Percentiles rank a stretch among this genome's conserved stretches.
Conservation (phyloP, 2,797 vertebrate species). For the Urophycis tenuis region DNA sequence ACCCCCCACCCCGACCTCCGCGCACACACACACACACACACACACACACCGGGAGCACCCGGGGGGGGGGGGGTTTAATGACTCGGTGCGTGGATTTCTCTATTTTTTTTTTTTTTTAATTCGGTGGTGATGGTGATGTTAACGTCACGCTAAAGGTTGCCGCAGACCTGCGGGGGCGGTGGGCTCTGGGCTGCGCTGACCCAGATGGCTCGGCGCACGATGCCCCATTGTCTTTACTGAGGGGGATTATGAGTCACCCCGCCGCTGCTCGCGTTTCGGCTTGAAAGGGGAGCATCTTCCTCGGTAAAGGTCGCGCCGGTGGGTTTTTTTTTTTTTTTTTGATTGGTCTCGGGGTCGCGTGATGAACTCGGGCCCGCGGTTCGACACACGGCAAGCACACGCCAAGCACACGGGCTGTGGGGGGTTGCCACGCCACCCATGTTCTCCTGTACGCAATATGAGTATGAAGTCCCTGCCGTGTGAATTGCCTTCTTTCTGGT, state of each 20-base stretch:
- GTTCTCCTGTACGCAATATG: not conserved
- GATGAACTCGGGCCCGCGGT: too few relatives aligned
- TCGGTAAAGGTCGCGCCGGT: not conserved
- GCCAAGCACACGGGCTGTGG: not conserved
- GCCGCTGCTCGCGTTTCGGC: not conserved
- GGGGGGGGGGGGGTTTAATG: not conserved
- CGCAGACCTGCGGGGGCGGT: too few relatives aligned
- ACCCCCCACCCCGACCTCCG: too few relatives aligned
- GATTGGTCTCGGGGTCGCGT: too few relatives aligned
- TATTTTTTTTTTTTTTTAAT: too few relatives aligned
- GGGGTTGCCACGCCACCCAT: not conserved
- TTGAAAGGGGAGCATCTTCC: slow-evolving; percentile 10
- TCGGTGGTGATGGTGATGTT: too few relatives aligned
- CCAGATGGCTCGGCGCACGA: not conserved
- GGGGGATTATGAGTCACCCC: not conserved
- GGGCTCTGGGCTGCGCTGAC: too few relatives aligned
- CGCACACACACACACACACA: too few relatives aligned
- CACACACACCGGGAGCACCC: too few relatives aligned
- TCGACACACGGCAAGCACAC: not conserved
- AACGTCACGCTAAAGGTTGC: too few relatives aligned
- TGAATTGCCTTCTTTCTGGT: not conserved
- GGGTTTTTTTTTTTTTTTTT: not conserved
- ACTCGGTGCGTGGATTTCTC: not conserved
- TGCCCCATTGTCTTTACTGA: not conserved
- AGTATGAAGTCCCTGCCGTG: not conserved